Conservation (phyloP, 1,140 invertebrate species). For the Penaeus vannamei region DNA sequence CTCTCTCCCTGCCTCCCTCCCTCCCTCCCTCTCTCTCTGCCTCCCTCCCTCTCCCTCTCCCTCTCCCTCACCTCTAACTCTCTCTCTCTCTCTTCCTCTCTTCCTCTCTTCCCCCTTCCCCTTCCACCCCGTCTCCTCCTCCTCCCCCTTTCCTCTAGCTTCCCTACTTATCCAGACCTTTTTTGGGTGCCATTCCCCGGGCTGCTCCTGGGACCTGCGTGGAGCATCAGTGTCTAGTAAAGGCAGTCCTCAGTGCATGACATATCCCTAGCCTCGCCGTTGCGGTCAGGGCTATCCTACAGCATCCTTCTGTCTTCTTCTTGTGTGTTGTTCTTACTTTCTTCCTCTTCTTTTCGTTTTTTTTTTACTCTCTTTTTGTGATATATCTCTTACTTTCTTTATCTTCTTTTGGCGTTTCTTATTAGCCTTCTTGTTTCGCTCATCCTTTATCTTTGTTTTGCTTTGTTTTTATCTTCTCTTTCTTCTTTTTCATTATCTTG, state of each 20-base stretch:
- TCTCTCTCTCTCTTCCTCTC: background rate
- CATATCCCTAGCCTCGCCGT: no score
- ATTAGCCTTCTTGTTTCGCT: background rate
- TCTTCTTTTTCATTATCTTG: background rate
- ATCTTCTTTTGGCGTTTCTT: background rate
- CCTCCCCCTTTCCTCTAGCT: no score
- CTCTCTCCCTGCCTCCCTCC: background rate
- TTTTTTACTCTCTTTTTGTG: background rate
- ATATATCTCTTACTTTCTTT: background rate
- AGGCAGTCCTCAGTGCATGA: no score
- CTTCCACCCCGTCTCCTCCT: no score
- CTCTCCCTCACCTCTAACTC: background rate
- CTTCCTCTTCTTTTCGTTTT: background rate
- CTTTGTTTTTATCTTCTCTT: background rate
- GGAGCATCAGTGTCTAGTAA: no score
- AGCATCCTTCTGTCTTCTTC: no score
- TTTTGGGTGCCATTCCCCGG: no score
- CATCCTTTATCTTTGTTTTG: background rate
- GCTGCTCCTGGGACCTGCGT: no score
- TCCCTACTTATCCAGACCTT: no score
- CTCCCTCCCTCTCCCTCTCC: background rate
- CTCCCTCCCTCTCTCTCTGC: background rate
- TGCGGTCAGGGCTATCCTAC: no score
- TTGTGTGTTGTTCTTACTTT: no score
- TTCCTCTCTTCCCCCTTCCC: background rate